phyloP scores from a whole-genome alignment of 2,888 invertebrate genomes.

The Drosophila mimica region DNA sequence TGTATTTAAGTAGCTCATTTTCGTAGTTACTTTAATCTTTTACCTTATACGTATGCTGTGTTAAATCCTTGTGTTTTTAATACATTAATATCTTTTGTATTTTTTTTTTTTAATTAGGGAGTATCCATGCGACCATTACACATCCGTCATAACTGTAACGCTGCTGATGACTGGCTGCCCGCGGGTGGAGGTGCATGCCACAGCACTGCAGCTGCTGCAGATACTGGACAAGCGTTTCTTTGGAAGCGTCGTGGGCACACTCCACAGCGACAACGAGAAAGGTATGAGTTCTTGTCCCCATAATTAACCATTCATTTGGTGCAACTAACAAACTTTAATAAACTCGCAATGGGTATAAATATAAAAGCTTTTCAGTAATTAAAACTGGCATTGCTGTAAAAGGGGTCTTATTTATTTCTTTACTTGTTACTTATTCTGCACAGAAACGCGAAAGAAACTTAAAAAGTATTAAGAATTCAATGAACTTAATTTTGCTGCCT shows the following conservation, averaged over 20 bases:
- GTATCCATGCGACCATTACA: conserved; percentile 98
- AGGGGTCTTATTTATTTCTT: neutral
- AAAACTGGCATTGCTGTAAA: neutral
- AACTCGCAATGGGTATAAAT: conserved; percentile 11
- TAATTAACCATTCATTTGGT: neutral
- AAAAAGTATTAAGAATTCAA: neutral
- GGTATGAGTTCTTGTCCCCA: conserved; percentile 86
- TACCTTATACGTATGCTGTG: neutral
- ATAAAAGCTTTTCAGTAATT: neutral
- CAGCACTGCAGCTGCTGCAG: conserved; percentile 96
- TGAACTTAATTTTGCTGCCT: neutral
- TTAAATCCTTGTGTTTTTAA: conserved; percentile 1
- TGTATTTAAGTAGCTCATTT: neutral
- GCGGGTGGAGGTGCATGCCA: conserved; percentile 95
- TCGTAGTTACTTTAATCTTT: neutral
- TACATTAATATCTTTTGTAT: conserved; percentile 9
- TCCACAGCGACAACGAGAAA: conserved; percentile 90
- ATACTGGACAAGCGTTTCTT: conserved; percentile 98
- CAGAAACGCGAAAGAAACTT: neutral
- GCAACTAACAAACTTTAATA: conserved; percentile 12
- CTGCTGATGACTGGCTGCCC: conserved; percentile 98
- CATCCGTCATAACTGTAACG: conserved; percentile 98
- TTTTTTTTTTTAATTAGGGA: conserved; percentile 88
- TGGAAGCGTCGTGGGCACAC: conserved; percentile 88
- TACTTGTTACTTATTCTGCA: neutral